Base-by-base conservation (phyloP, 2,888 invertebrate genomes). In the Zonitis immaculata region DNA sequence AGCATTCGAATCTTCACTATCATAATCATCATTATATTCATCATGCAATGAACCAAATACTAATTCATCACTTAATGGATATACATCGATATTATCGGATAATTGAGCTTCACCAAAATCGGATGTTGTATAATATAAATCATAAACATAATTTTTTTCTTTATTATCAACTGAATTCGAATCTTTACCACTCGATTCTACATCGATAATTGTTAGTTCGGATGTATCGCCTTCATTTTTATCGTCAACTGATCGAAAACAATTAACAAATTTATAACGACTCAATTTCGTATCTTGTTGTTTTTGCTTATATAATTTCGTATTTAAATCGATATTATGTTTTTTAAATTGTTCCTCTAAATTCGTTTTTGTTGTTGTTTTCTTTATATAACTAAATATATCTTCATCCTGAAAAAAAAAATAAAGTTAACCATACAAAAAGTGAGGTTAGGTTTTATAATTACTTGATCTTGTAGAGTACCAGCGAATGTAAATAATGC, bases 1-100 rank as follows among this genome's bases (percentile, higher is more conserved):
- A 58, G 86, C 85, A 77, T 91, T 90, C 0, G 90, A 90, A 70
- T 89, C 89, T 59, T 83, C 83, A 22, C 80, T 80, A 63, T 84
- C 84, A 51, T 79, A 78, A 9, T 78, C 80, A 11, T 64, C 60
- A 44, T 75, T 74, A 6, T 63, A 62, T 35, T 73, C 72, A 51
- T 72, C 71, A 52, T 64, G 51, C 25, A 58, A 43, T 9, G 70
- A 66, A 47, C 72, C 76, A 53, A 70, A 75, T 4, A 77, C 67
- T 6, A 79, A 59, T 18, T 76, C 74, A 50, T 77, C 70, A 52
- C 76, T 73, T 11, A 78, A 62, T 2, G 76, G 73, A 58, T 75
- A 70, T 25, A 80, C 68, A 62, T 76, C 67, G 61, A 62, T 72
- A 70, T 27, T n/a, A 16, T 45, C 26, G 8, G 27, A 27, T 45